A percentile compares a stretch with the other conserved stretches of the same genome.
Conservation (phyloP, 2,888 invertebrate genomes). For the Gnatocerus cornutus region DNA sequence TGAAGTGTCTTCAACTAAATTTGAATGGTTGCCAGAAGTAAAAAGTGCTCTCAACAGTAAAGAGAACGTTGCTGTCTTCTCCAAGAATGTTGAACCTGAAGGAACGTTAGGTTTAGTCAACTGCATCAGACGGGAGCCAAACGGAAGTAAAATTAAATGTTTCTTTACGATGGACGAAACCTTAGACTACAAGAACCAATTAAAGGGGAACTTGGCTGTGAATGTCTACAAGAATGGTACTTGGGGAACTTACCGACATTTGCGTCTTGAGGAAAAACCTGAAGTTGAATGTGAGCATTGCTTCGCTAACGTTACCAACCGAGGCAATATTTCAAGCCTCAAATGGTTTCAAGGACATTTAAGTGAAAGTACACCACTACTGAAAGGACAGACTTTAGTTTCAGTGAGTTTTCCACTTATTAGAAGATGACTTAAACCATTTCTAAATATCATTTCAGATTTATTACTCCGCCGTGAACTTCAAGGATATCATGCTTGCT, state of each 20-base stretch:
- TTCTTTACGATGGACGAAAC: slow-evolving; percentile 78
- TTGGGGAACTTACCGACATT: slow-evolving; percentile 85
- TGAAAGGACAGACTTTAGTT: slow-evolving; percentile 1
- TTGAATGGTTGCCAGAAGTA: slow-evolving; percentile 74
- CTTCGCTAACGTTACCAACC: too few relatives aligned
- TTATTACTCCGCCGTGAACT: too few relatives aligned
- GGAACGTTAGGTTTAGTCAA: slow-evolving; percentile 88
- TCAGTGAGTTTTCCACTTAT: too few relatives aligned
- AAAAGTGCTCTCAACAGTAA: too few relatives aligned
- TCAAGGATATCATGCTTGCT: too few relatives aligned
- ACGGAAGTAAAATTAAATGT: slow-evolving; percentile 67
- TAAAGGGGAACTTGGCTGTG: slow-evolving; percentile 82
- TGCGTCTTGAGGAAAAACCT: slow-evolving; percentile 75
- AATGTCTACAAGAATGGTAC: slow-evolving; percentile 80
- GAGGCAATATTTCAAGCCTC: slow-evolving; percentile 89
- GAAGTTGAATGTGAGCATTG: slow-evolving; percentile 76
- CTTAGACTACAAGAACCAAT: slow-evolving; percentile 79
- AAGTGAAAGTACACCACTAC: neutral
- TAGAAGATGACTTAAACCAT: too few relatives aligned
- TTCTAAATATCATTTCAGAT: too few relatives aligned
- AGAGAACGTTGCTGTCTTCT: too few relatives aligned
- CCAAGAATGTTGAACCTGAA: slow-evolving; percentile 71
- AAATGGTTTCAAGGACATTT: slow-evolving; percentile 81
- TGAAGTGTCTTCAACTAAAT: slow-evolving; percentile 66
- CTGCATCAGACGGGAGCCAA: slow-evolving; percentile 78